phyloP scores from a whole-genome alignment of 2,113 vertebrate genomes.

The Entelurus aequoreus region DNA sequence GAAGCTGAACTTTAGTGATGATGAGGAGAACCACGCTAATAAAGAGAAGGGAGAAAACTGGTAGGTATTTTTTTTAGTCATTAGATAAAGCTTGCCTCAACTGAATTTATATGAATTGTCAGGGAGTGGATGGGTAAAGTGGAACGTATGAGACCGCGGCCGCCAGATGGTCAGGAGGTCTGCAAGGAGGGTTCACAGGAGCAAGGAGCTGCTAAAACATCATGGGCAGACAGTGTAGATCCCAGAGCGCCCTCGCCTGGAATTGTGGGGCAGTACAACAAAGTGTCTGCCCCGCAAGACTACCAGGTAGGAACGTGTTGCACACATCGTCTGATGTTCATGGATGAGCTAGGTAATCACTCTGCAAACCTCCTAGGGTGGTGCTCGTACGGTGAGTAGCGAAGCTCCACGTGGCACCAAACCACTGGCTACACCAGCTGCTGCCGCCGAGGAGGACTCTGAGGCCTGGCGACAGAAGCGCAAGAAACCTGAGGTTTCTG shows the following conservation, averaged over 20 bases:
- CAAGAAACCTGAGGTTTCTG: slow-evolving; percentile 86
- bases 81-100: background rate
- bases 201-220: slow-evolving; percentile 59
- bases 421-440: slow-evolving; percentile 50
- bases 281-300: slow-evolving; percentile 72
- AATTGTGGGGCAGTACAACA: slow-evolving; percentile 69
- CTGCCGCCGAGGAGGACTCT: slow-evolving; percentile 77
- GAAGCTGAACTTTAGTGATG: slow-evolving; percentile 97
- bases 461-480: slow-evolving; percentile 96
- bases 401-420: slow-evolving; percentile 52
- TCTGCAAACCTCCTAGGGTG: slow-evolving; percentile 25
- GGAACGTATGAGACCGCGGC: slow-evolving; percentile 76
- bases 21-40: slow-evolving; percentile 88
- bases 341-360: background rate
- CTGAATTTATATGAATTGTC: background rate
- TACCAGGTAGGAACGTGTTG: slow-evolving; percentile 74
- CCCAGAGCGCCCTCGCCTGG: slow-evolving; percentile 68
- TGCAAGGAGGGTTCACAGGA: slow-evolving; percentile 81
- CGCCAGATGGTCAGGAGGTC: slow-evolving; percentile 70
- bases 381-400: slow-evolving; percentile 33
- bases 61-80: slow-evolving; percentile 57
- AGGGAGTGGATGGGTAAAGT: slow-evolving; percentile 77
- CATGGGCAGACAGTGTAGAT: slow-evolving; percentile 60
- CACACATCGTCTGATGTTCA: background rate
- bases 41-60: slow-evolving; percentile 85